These are phyloP conservation scores for Phocides pigmalion DNA, from an alignment of 1,140 invertebrate species.

Conservation along the genomic window DNA sequence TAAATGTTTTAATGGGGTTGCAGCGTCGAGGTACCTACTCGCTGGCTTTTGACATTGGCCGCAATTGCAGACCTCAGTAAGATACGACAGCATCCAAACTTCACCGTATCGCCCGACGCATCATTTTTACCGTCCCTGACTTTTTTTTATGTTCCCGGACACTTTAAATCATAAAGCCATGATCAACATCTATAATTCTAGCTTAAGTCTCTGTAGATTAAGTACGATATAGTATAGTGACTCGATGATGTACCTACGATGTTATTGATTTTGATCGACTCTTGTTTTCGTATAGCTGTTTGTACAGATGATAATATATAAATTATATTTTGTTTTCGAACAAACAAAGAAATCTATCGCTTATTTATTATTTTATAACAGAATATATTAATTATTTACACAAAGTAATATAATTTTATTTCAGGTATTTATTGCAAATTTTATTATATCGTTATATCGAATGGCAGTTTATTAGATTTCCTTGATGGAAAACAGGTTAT, in stretches of 20 bases:
- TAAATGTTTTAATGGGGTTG: constrained; percentile 80
- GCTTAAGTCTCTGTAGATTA: constrained; percentile 67
- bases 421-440: constrained; percentile 64
- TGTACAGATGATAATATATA: constrained; percentile 69
- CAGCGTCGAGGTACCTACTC: constrained; percentile 84
- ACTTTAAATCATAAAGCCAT: constrained; percentile 76
- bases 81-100: constrained; percentile 74
- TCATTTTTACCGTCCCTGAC: constrained; percentile 76
- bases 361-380: constrained; percentile 57
- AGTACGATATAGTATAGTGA: constrained; percentile 66
- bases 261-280: constrained; percentile 61
- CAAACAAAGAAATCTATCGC: constrained; percentile 74
- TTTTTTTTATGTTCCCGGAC: constrained; percentile 47
- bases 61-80: constrained; percentile 75
- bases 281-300: constrained; percentile 64
- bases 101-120: constrained; percentile 70
- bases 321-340: constrained; percentile 77
- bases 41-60: constrained; percentile 84
- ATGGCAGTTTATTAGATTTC: constrained; percentile 60
- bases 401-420: constrained; percentile 53
- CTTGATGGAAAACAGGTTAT: constrained; percentile 50
- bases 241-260: constrained; percentile 74
- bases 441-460: constrained; percentile 60
- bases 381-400: constrained; percentile 72
- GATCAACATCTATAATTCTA: constrained; percentile 63